Conservation (phyloP, 2,113 vertebrate species). For the Ascaphus truei region DNA sequence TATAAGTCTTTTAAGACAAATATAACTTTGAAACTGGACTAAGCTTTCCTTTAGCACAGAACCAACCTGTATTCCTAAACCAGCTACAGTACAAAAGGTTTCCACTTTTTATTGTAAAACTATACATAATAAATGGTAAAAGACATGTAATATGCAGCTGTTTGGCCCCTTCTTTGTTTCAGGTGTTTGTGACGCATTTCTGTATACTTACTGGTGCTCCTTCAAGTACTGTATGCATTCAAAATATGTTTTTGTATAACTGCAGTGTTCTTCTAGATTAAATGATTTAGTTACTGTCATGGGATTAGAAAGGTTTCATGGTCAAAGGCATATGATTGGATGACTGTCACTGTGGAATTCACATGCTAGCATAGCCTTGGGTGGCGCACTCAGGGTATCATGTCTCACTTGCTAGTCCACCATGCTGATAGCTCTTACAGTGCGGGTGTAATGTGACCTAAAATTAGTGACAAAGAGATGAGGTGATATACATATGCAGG, state of each 20-base stretch:
- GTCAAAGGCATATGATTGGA: conserved; percentile 3
- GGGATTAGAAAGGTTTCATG: neutral
- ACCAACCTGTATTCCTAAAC: conserved; percentile 10
- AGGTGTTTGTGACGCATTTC: no score
- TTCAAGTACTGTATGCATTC: no score
- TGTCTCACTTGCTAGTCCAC: conserved; percentile 25
- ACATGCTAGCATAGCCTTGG: conserved; percentile 18
- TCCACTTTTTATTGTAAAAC: no score
- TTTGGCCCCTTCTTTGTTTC: no score
- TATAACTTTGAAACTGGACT: conserved; percentile 5
- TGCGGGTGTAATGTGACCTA: conserved; percentile 34
- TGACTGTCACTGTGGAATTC: conserved; percentile 8
- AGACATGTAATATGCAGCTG: no score
- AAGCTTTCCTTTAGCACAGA: neutral
- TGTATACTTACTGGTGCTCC: no score
- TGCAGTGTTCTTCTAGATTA: no score
- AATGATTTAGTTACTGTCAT: no score
- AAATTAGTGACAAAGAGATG: conserved; percentile 36
- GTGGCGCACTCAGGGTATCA: conserved; percentile 16
- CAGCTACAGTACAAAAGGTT: neutral
- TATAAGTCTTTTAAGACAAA: conserved; percentile 1
- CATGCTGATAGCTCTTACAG: conserved; percentile 24
- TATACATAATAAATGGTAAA: no score
- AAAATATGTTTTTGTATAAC: no score
- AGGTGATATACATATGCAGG: conserved; percentile 39